Evolutionary conservation across 2,113 vertebrate species (phyloP).

Genomic region (Gopherus flavomarginatus): DNA sequence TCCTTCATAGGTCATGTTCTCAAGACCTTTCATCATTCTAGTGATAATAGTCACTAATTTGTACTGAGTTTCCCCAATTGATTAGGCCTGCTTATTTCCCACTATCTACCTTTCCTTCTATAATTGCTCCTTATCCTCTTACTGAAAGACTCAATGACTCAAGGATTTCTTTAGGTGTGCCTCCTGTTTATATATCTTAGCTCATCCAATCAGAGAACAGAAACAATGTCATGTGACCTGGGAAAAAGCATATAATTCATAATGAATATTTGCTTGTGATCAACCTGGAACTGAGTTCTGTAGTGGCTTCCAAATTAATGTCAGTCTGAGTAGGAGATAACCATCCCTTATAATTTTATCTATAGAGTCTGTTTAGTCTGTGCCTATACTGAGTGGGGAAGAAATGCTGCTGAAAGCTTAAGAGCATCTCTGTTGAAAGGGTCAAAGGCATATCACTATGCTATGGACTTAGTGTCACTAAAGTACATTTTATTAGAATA

Average conservation of each 20-base stretch:
- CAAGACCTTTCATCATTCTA: no score
- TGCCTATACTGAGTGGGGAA: background rate
- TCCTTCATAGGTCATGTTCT: no score
- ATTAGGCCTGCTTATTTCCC: background rate
- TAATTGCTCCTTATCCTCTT: background rate
- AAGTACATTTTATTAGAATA: background rate
- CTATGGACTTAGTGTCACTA: background rate
- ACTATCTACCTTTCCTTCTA: background rate
- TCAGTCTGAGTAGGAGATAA: background rate
- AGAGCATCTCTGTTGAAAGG: constrained; percentile 17
- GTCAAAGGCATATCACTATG: constrained; percentile 1
- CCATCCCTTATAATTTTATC: no score
- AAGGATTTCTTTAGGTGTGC: background rate
- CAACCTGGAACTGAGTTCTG: background rate
- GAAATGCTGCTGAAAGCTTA: background rate
- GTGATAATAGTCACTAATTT: background rate
- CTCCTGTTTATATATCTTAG: background rate
- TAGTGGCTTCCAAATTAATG: background rate
- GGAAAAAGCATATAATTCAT: background rate
- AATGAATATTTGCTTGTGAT: background rate
- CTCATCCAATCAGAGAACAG: background rate
- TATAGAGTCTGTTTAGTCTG: background rate
- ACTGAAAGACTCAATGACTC: background rate
- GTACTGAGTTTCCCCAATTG: background rate
- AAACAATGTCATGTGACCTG: background rate